Evolutionary conservation across 1,140 invertebrate species (phyloP).

Genomic region (Gryon sp.): DNA sequence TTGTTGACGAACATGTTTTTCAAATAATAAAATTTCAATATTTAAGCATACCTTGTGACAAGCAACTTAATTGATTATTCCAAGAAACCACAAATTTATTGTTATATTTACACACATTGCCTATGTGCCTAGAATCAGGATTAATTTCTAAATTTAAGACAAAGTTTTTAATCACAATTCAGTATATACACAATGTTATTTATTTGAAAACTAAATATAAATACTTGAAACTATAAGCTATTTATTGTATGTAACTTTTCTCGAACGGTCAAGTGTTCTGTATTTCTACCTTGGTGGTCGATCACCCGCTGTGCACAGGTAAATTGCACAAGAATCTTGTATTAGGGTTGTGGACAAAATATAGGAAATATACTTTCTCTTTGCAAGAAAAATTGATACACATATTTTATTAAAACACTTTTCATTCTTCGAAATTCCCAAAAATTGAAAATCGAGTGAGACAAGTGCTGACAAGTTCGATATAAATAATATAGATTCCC

Average conservation of each 20-base stretch:
- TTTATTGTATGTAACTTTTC: conserved; percentile 36
- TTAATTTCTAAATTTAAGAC: no score
- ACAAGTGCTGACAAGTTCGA: conserved; percentile 13
- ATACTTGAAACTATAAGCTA: conserved; percentile 27
- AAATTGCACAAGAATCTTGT: conserved; percentile 53
- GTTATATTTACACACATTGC: conserved; percentile 37
- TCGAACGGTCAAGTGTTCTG: conserved; percentile 50
- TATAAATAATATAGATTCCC: conserved; percentile 12
- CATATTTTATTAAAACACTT: conserved; percentile 51
- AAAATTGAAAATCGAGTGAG: conserved; percentile 28
- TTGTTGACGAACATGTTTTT: no score
- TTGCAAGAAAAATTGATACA: conserved; percentile 49
- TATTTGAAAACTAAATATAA: conserved; percentile 14
- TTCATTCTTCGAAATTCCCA: conserved; percentile 18
- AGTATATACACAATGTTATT: conserved; percentile 22
- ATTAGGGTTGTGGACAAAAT: conserved; percentile 47
- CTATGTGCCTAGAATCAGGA: conserved; percentile 17
- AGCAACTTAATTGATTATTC: conserved; percentile 24
- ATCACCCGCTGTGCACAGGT: conserved; percentile 48
- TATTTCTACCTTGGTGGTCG: conserved; percentile 54
- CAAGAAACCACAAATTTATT: conserved; percentile 45
- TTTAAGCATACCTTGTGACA: conserved; percentile 29
- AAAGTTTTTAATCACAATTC: no score
- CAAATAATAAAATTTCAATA: no score
- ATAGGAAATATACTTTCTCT: conserved; percentile 42